Evolutionary conservation across 2,888 invertebrate genomes (phyloP).

Genomic region (Homarus gammarus): DNA sequence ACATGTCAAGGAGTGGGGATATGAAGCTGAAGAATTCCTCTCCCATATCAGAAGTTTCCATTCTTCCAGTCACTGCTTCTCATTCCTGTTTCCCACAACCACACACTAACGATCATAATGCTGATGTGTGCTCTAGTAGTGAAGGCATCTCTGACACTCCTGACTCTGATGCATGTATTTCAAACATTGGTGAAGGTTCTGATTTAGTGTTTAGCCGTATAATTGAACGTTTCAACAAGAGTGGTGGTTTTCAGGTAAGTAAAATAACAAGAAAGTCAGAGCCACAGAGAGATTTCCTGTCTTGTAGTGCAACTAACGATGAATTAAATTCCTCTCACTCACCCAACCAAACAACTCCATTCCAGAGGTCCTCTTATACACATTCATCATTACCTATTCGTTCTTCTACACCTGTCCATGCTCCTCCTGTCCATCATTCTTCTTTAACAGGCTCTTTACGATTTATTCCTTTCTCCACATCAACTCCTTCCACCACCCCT

Average conservation of each 20-base stretch:
- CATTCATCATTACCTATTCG: no score
- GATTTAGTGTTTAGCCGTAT: neutral
- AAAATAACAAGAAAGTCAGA: neutral
- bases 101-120: no score
- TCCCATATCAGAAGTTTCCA: neutral
- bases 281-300: no score
- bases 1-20: neutral
- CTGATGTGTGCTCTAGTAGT: neutral
- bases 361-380: no score
- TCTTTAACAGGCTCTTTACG: neutral
- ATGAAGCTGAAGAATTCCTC: neutral
- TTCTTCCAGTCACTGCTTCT: neutral
- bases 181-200: neutral
- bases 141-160: neutral
- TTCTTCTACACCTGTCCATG: no score
- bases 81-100: neutral
- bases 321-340: no score
- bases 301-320: no score
- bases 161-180: neutral
- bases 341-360: no score
- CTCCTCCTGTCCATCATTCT: no score
- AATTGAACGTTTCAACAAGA: conserved; percentile 17
- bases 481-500: neutral
- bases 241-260: neutral
- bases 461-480: neutral